Base-by-base conservation (phyloP, 2,888 invertebrate genomes). In the Alcis repandata region DNA sequence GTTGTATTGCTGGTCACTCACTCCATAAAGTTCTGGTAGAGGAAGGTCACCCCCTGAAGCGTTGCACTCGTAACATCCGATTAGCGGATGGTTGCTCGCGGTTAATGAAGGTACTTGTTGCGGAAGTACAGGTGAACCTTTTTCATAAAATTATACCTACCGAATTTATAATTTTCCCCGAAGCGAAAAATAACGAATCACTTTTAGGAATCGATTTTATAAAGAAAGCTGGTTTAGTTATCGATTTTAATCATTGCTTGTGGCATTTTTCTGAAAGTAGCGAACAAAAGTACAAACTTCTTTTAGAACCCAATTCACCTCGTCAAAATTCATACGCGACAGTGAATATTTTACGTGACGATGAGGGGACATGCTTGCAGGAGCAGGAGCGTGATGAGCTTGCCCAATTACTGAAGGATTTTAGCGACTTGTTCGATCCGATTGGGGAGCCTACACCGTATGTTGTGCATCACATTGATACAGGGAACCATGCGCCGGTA, bases 121-220 rank as follows among this genome's bases (percentile, higher is more conserved):
- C 48, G 2, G 11, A 48, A n/a, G 27, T 48, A 17, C 22, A 22
- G 20, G 27, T 48, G 2, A n/a, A 27, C 15, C 3, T 48, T 1
- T 48, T 48, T 3, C 27, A 48, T 10, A 48, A 48, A 48, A 27
- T 48, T 1, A 17, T 48, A 6, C 22, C 22, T 27, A 27, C 27
- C 8, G 48, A 48, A 20, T 48, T 48, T 48, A 27, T 48, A 10
- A 48, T 48, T 13, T 48, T 48, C n/a, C 22, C 48, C 27, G 48
- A 52, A 11, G 48, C 48, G n/a, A 1, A 6, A 8, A 27, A 48
- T n/a, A 48, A 48, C 27, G 48, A 48, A 48, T 48, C 48, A n/a
- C 27, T 48, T 7, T 27, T 27, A 3, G 48, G 48, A 4, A 48
- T 48, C 1, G 48, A 48, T 27, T 48, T 48, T 20, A 48, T 48